These are phyloP conservation scores for Glossophaga mutica DNA, from an alignment of 2,797 vertebrate species.

Conservation along the genomic window DNA sequence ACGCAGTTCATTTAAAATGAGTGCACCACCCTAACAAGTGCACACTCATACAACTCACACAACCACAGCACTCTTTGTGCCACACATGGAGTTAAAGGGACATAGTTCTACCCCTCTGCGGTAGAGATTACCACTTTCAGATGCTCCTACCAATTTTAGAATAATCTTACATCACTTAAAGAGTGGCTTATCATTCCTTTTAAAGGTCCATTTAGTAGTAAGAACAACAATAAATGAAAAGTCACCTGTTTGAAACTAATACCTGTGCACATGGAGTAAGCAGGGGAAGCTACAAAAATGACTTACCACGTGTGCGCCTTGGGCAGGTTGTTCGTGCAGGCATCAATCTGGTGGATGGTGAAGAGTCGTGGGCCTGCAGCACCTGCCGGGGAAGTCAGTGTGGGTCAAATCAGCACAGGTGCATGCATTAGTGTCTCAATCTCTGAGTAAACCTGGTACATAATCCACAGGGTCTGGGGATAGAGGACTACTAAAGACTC, in stretches of 20 bases:
- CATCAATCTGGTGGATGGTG: constrained; percentile 97
- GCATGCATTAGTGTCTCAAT: accelerated
- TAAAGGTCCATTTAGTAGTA: not conserved
- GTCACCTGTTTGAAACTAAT: not conserved
- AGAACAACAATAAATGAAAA: not conserved
- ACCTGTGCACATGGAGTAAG: not conserved
- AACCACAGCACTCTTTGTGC: not conserved
- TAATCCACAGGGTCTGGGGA: not conserved
- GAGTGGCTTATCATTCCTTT: not conserved
- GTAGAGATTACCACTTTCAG: not conserved
- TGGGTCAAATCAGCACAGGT: not conserved
- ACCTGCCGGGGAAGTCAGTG: constrained; percentile 81
- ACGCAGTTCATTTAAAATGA: constrained; percentile 5
- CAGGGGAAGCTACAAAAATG: not conserved
- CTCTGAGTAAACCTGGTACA: constrained; percentile 16
- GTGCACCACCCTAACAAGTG: not conserved
- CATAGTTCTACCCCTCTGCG: not conserved
- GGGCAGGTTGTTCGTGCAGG: constrained; percentile 95
- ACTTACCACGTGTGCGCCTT: constrained; percentile 98
- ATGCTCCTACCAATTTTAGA: not conserved
- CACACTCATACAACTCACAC: not conserved
- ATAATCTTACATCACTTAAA: constrained; percentile 3
- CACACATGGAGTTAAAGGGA: not conserved
- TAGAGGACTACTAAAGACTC: not conserved
- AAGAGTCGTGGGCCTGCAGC: constrained; percentile 96